phyloP scores from a whole-genome alignment of 1,140 invertebrate genomes.

The Drosophila rufa region DNA sequence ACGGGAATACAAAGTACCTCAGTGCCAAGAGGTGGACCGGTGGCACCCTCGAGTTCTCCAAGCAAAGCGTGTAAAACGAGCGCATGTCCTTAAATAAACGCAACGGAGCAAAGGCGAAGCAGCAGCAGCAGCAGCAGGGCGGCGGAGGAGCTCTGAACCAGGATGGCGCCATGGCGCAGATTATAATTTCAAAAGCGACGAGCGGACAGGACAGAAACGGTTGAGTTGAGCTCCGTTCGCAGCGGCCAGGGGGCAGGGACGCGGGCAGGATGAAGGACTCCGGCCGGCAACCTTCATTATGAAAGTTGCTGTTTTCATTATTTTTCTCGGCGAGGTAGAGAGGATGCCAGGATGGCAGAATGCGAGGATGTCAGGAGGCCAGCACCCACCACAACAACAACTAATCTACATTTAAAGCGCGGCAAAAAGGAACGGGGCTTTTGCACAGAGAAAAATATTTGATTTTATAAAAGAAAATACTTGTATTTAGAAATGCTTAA shows the following conservation, averaged over 20 bases:
- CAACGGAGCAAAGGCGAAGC: conserved; percentile 40
- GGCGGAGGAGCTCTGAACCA: conserved; percentile 10
- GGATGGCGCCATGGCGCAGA: conserved; percentile 72
- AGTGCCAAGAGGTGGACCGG: conserved; percentile 1
- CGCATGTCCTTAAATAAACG: conserved; percentile 74
- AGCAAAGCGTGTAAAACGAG: conserved; percentile 75
- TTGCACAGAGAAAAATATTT: conserved; percentile 8
- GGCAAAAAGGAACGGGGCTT: neutral
- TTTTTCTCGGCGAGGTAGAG: conserved; percentile 61
- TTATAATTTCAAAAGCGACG: conserved; percentile 84
- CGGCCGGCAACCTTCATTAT: conserved; percentile 69
- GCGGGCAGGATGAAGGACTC: conserved; percentile 29
- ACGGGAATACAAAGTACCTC: conserved; percentile 37
- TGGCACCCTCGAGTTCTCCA: conserved; percentile 43
- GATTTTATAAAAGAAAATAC: neutral
- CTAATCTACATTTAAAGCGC: conserved; percentile 81
- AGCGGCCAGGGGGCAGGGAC: conserved; percentile 5
- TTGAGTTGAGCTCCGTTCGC: conserved; percentile 41
- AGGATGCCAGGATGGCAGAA: conserved; percentile 15
- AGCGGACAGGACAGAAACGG: conserved; percentile 50
- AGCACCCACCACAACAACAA: conserved; percentile 63
- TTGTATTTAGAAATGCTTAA: neutral
- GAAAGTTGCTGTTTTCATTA: conserved; percentile 84
- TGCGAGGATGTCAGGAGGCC: conserved; percentile 30
- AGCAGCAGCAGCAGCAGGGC: conserved; percentile 13